Conservation (phyloP, 1,140 invertebrate species). For the Pogonus chalceus region DNA sequence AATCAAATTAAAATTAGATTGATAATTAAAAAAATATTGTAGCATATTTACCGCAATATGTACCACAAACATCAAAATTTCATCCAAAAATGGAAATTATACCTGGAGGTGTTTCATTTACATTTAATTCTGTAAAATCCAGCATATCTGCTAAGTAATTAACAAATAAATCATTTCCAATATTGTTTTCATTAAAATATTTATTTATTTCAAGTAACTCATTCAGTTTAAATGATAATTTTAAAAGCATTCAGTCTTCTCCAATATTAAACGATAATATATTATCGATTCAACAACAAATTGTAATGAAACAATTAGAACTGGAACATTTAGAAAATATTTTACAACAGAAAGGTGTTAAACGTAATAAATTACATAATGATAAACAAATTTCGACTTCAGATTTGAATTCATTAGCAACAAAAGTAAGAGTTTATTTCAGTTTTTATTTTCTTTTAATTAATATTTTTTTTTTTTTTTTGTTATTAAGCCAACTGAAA, state of each 20-base stretch:
- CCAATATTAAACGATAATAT: conserved; percentile 7
- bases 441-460: too few relatives aligned
- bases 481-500: too few relatives aligned
- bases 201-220: neutral
- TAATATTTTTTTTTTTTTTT: too few relatives aligned
- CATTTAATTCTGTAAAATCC: too few relatives aligned
- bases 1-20: too few relatives aligned
- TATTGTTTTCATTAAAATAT: too few relatives aligned
- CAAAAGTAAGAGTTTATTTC: too few relatives aligned
- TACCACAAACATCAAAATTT: too few relatives aligned
- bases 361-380: conserved; percentile 14
- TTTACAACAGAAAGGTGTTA: neutral
- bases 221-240: neutral
- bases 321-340: conserved; percentile 9
- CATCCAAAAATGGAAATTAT: neutral
- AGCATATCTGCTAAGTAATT: too few relatives aligned
- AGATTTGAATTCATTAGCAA: conserved; percentile 12
- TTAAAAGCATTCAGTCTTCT: neutral
- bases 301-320: conserved; percentile 10
- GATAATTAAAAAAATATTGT: too few relatives aligned
- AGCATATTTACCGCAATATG: neutral
- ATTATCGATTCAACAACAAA: conserved; percentile 13
- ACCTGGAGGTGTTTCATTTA: neutral
- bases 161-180: too few relatives aligned
- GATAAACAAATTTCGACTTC: conserved; percentile 16